phyloP scores from a whole-genome alignment of 2,888 invertebrate species.

The Ashinkailepas kermadecensis region DNA sequence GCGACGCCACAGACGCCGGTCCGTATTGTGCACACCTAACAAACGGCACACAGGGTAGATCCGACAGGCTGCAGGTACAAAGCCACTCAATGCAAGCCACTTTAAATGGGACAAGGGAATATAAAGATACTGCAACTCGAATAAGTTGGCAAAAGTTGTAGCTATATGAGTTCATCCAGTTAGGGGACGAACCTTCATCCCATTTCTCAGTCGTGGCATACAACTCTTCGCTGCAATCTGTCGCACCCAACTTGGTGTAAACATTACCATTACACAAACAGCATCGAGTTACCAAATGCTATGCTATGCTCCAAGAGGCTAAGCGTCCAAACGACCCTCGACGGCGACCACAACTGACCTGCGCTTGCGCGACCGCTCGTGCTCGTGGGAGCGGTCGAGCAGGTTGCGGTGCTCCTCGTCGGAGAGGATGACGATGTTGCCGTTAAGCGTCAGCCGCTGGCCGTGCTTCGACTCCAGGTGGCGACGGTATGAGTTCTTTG shows the following conservation, averaged over 20 bases:
- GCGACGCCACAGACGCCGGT: neutral
- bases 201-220: too few species aligned
- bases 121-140: neutral
- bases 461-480: slow-evolving; percentile 52
- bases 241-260: too few species aligned
- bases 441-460: slow-evolving; percentile 47
- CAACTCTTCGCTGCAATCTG: too few species aligned
- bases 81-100: neutral
- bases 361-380: neutral
- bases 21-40: neutral
- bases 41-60: neutral
- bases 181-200: too few species aligned
- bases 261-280: too few species aligned
- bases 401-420: slow-evolving; percentile 26
- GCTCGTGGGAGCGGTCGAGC: neutral
- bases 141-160: too few species aligned
- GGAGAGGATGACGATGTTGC: slow-evolving; percentile 30
- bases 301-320: too few species aligned
- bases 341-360: neutral
- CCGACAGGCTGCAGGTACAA: neutral
- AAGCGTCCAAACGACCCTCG: too few species aligned
- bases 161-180: too few species aligned
- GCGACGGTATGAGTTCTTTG: slow-evolving; percentile 53
- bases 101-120: neutral
- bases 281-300: neutral